Evolutionary conservation across 1,140 invertebrate species (phyloP).

Genomic region (Dendroctonus valens): DNA sequence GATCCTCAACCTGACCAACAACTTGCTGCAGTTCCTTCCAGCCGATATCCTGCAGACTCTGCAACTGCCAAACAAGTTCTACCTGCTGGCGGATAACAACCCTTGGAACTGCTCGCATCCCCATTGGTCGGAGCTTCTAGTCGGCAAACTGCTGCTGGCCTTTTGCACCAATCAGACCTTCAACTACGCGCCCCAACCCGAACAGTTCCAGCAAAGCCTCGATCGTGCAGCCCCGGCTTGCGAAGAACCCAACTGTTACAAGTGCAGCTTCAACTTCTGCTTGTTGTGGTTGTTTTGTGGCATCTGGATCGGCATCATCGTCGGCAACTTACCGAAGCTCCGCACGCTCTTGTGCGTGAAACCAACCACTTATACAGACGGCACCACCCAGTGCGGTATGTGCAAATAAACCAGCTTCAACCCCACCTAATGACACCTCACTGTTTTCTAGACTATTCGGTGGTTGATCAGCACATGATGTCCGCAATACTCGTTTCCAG

Average conservation of each 20-base stretch:
- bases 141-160: slow-evolving; percentile 8
- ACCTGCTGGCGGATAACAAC: slow-evolving; percentile 28
- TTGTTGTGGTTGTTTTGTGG: slow-evolving; percentile 25
- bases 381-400: slow-evolving; percentile 28
- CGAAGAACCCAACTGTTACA: slow-evolving; percentile 2
- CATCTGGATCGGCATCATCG: slow-evolving; percentile 34
- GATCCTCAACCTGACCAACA: slow-evolving; percentile 30
- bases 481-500: slow-evolving; percentile 2
- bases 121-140: slow-evolving; percentile 26
- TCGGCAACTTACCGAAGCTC: slow-evolving; percentile 34
- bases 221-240: neutral
- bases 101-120: slow-evolving; percentile 33
- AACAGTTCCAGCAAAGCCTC: no score
- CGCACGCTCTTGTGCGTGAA: slow-evolving; percentile 18
- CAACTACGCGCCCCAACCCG: neutral
- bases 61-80: slow-evolving; percentile 24
- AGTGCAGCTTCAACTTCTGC: slow-evolving; percentile 30
- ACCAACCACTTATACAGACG: neutral
- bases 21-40: slow-evolving; percentile 27
- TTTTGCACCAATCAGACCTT: slow-evolving; percentile 22
- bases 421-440: neutral
- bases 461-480: slow-evolving; percentile 15
- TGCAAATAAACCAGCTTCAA: neutral
- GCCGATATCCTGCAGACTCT: slow-evolving; percentile 20
- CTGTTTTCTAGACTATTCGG: slow-evolving; percentile 16